Percentiles rank a stretch among this genome's conserved stretches.
These are phyloP conservation scores for Heliothis virescens DNA, from an alignment of 1,140 invertebrate genomes.

Conservation along the genomic window DNA sequence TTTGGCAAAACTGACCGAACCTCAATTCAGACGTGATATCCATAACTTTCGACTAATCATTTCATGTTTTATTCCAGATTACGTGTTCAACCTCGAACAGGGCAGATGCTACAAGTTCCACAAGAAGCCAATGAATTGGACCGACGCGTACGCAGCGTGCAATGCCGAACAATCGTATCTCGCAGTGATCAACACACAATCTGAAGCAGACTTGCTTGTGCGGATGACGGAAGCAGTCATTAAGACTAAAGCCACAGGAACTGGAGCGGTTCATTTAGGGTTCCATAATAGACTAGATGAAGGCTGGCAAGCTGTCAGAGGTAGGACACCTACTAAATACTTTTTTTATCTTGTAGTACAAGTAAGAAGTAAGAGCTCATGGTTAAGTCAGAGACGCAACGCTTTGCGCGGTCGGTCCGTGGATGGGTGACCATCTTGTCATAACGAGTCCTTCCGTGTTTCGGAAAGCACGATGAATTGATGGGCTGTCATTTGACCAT, in stretches of 20 bases:
- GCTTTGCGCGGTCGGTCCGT: too few species aligned
- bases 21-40: slow-evolving; percentile 1
- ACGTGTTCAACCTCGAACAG: slow-evolving; percentile 61
- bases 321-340: slow-evolving; percentile 45
- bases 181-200: slow-evolving; percentile 74
- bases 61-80: slow-evolving; percentile 62
- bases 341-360: too few species aligned
- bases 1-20: neutral
- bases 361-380: too few species aligned
- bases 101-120: slow-evolving; percentile 82
- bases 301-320: slow-evolving; percentile 70
- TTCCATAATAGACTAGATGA: slow-evolving; percentile 64
- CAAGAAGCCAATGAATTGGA: slow-evolving; percentile 71
- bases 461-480: too few species aligned
- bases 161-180: slow-evolving; percentile 76
- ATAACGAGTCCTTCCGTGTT: too few species aligned
- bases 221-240: slow-evolving; percentile 59
- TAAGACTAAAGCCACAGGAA: slow-evolving; percentile 58
- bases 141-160: slow-evolving; percentile 72
- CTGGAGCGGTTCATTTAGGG: slow-evolving; percentile 71
- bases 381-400: too few species aligned
- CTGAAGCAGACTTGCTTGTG: slow-evolving; percentile 68
- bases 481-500: too few species aligned
- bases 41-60: neutral
- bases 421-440: too few species aligned